phyloP scores from a whole-genome alignment of 1,140 invertebrate genomes.

The Orussus abietinus region DNA sequence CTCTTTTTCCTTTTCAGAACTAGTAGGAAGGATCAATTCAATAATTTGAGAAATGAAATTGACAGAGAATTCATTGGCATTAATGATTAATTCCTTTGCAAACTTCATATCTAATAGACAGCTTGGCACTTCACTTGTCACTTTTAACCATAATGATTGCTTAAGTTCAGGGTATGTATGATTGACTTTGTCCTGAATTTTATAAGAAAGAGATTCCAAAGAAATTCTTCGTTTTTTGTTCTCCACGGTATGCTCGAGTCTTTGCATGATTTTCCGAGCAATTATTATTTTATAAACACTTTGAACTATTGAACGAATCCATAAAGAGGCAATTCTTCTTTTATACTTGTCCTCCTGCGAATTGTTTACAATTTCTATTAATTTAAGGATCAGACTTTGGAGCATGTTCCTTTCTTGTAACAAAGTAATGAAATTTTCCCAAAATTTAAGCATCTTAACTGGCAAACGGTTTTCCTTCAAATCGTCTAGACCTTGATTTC shows the following conservation, averaged over 20 bases:
- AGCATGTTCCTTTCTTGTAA: conserved; percentile 55
- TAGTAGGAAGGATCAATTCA: too few species aligned
- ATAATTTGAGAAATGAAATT: conserved; percentile 32
- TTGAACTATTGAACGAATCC: conserved; percentile 53
- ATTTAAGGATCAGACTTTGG: conserved; percentile 45
- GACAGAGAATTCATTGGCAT: conserved; percentile 34
- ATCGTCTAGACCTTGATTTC: conserved; percentile 6
- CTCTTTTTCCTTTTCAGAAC: too few species aligned
- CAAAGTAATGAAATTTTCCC: conserved; percentile 53
- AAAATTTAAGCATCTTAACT: conserved; percentile 41
- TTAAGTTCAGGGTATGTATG: conserved; percentile 26
- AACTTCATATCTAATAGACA: conserved; percentile 34
- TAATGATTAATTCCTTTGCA: conserved; percentile 28
- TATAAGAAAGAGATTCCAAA: conserved; percentile 19
- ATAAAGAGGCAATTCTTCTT: conserved; percentile 52
- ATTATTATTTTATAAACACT: conserved; percentile 47
- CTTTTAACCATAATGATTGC: conserved; percentile 28
- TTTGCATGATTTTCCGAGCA: conserved; percentile 35
- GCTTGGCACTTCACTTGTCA: conserved; percentile 20
- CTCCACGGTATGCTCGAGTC: conserved; percentile 29
- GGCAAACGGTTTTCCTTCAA: conserved; percentile 25
- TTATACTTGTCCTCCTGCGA: conserved; percentile 35
- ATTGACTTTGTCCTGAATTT: conserved; percentile 26
- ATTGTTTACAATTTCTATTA: conserved; percentile 49
- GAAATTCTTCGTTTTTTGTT: conserved; percentile 15